phyloP scores from a whole-genome alignment of 2,888 invertebrate genomes.

The Amiota communis region DNA sequence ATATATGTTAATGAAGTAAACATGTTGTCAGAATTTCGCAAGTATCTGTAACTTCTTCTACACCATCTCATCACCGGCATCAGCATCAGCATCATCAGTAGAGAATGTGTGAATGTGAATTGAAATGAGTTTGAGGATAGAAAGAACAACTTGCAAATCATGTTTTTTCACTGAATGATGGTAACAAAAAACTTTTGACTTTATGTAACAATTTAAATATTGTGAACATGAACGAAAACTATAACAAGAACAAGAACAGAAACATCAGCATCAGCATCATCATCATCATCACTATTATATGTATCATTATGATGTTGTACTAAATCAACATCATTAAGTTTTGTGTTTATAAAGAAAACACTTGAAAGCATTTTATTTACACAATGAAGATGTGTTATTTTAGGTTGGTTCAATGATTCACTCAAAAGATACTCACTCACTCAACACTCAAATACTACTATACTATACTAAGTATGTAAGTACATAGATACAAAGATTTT shows the following conservation, averaged over 20 bases:
- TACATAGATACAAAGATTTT: background rate
- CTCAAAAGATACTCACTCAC: background rate
- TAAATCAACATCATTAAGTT: slow-evolving; percentile 68
- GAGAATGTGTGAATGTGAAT: slow-evolving; percentile 66
- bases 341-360: slow-evolving; percentile 67
- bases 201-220: slow-evolving; percentile 14
- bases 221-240: background rate
- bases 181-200: background rate
- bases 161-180: slow-evolving; percentile 46
- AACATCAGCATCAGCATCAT: background rate
- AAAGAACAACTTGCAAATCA: slow-evolving; percentile 57
- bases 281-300: background rate
- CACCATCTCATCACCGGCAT: too few relatives aligned
- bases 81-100: background rate
- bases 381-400: slow-evolving; percentile 59
- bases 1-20: slow-evolving; percentile 67
- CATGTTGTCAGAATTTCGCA: slow-evolving; percentile 46
- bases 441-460: too few relatives aligned
- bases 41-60: slow-evolving; percentile 6
- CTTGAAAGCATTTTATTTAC: slow-evolving; percentile 56
- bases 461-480: too few relatives aligned
- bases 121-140: slow-evolving; percentile 10
- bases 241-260: background rate
- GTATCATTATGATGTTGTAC: slow-evolving; percentile 49
- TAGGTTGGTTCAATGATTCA: slow-evolving; percentile 45